Conservation (phyloP, 2,113 vertebrate genomes). For the Halichoerus grypus region DNA sequence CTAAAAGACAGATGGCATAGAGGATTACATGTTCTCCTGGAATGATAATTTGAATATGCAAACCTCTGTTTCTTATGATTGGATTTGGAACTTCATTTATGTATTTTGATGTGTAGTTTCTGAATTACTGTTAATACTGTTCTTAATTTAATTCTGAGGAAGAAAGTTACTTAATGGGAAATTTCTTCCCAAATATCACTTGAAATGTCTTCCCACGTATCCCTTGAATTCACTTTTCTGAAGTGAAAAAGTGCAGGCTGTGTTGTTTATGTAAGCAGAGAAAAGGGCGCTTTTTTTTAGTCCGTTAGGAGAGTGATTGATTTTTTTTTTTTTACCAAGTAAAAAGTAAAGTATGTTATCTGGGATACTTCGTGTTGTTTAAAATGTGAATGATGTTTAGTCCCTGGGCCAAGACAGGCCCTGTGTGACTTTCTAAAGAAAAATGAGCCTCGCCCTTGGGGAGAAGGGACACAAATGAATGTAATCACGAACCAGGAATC, state of each 20-base stretch:
- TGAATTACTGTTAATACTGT: neutral
- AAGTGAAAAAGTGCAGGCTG: neutral
- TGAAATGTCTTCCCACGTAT: conserved; percentile 3
- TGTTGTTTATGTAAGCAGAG: conserved; percentile 42
- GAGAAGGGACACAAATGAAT: neutral
- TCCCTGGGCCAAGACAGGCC: neutral
- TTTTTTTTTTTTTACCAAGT: neutral
- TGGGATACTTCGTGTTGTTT: conserved; percentile 44
- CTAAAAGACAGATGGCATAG: neutral
- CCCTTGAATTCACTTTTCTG: conserved; percentile 25
- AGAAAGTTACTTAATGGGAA: conserved; percentile 34
- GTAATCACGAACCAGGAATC: neutral
- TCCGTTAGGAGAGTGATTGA: neutral
- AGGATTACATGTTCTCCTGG: neutral
- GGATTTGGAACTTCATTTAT: neutral
- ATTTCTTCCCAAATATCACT: neutral
- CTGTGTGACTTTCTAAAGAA: neutral
- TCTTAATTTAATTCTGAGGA: neutral
- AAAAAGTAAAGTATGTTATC: neutral
- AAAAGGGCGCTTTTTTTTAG: neutral
- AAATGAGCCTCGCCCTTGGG: neutral
- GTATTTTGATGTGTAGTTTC: neutral
- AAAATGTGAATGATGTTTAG: conserved; percentile 5
- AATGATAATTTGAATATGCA: neutral
- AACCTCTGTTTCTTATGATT: neutral